Evolutionary conservation across 2,113 vertebrate genomes (phyloP).

Genomic region (Charina bottae): DNA sequence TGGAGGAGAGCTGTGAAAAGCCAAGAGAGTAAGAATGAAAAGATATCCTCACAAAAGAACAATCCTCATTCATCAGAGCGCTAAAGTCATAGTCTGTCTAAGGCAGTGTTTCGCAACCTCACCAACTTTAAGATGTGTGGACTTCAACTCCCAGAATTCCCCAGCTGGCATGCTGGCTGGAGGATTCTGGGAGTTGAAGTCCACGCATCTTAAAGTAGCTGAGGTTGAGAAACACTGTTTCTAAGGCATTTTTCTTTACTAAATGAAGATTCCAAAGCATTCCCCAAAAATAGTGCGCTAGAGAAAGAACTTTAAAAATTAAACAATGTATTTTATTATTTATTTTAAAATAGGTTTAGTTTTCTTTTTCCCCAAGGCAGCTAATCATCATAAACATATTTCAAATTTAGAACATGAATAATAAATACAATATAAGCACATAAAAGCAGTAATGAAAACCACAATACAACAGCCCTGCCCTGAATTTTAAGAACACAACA

Average conservation of each 20-base stretch:
- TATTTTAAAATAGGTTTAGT: background rate
- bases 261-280: background rate
- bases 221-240: background rate
- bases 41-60: background rate
- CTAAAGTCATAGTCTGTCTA: background rate
- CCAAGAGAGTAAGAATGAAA: conserved; percentile 17
- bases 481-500: background rate
- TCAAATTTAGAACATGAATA: background rate
- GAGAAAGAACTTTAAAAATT: background rate
- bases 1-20: conserved; percentile 86
- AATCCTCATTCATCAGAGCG: background rate
- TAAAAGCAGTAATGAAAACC: background rate
- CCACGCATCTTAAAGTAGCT: background rate
- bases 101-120: background rate
- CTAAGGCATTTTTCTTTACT: background rate
- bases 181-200: background rate
- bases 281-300: background rate
- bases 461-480: background rate
- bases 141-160: background rate
- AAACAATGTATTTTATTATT: background rate
- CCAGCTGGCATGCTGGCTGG: background rate
- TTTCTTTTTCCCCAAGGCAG: background rate
- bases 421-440: background rate
- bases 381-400: background rate
- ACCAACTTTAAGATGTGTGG: background rate